Evolutionary conservation across 2,797 vertebrate species (phyloP), one percentile per base, ranked within the genome.

Genomic region (Dallia pectoralis): DNA sequence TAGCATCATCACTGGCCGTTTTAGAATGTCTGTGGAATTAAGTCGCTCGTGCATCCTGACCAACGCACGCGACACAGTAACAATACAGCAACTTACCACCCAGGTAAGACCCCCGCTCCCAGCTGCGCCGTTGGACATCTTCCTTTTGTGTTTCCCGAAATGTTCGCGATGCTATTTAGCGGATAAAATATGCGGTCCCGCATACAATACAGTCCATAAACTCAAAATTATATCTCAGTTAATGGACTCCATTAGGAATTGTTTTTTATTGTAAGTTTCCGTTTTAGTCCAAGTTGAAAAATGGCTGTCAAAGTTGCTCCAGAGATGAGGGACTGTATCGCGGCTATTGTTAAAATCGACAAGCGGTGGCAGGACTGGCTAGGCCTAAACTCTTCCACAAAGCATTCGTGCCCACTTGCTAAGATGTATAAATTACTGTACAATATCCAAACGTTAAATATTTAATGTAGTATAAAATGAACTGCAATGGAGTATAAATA

Each of bases 21-120:
- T 25, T 49, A 69, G 27, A 47, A 22, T 67, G 66, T 44, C 30
- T 29, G 4, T 32, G 30, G 27, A 25, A 30, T 18, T 63, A 30
- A n/a, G n/a, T n/a, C 62, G 8, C 47, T 32, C 8, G 27, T 69
- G 67, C 47, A 53, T 30, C 47, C 29, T 69, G 44, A 7, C 27
- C 29, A 4, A 69, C 16, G 27, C 64, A 30, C 30, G 7, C 33
- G 16, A 70, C 69, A 70, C 14, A 40, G 51, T 16, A 59, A 1
- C 1, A 72, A 79, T 78, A 11, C 67, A 69, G 6, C 71, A 87
- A 95, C 95, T 96, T 84, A 96, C 96, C 95, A 96, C 88, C 95
- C 95, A 97, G 72, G 95, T 93, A 88, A 96, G 87, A 64, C 87
- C 95, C 14, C 95, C 95, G 89, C 95, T 95, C 79, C 95, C 94